Base-by-base conservation (phyloP, 2,113 vertebrate species). In the Cochlearius cochlearius region DNA sequence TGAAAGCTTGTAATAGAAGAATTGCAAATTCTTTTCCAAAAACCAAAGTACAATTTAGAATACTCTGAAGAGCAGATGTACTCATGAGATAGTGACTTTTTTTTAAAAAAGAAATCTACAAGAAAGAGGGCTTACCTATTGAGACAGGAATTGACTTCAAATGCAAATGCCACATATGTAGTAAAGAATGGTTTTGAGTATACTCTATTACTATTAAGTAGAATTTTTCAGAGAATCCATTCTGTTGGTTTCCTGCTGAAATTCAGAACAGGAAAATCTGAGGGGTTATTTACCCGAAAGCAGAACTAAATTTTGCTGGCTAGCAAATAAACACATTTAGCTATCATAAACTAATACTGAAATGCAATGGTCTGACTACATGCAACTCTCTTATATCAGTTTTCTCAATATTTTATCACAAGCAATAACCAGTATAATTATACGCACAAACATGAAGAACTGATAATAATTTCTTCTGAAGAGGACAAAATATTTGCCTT, bases 141-240 rank as follows among this genome's bases (percentile, higher is more conserved):
- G 98, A 98, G 72, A 99, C 98, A 20, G 99, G 99, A 88, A 97
- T 87, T 39, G 99, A 99, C 62, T 98, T 98, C 94, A 99, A 98
- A 95, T 99, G 99, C 41, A 99, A 98, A 96, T 99, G 98, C 99
- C 99, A 99, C 99, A 99, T 99, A 91, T 98, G 99, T 45, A 99
- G 97, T n/a, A 99, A 66, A 2, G 99, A 99, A 64, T 67, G 96
- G 60, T 96, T 98, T 76, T 98, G 97, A 14, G 98, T 98, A 64
- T 97, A 97, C 90, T 99, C 99, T 75, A 99, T 97, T 86, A 99
- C 99, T 96, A 99, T 99, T 90, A 99, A 98, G 97, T 99, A 99
- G 97, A 99, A 99, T 56, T 99, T 99, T 82, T 99, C 99, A 20
- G 98, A 99, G 98, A 99, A 99, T 76, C 98, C 96, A 88, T 96